phyloP scores from a whole-genome alignment of 2,797 vertebrate genomes.

The Hylomyscus alleni region DNA sequence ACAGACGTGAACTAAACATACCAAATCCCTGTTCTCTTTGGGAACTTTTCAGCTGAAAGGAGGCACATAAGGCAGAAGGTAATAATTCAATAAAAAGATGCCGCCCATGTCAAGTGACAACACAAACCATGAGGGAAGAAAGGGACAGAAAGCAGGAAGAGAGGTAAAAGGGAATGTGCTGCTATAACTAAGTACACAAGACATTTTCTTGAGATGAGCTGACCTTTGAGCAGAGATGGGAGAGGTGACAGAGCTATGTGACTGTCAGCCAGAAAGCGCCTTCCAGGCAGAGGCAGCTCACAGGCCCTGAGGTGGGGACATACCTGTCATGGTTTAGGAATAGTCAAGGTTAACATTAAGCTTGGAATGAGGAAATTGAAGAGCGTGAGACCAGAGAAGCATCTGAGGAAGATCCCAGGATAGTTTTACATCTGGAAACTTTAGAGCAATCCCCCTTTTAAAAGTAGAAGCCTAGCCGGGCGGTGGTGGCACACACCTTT shows the following conservation, averaged over 20 bases:
- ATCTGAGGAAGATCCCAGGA: neutral
- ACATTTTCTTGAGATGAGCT: neutral
- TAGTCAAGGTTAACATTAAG: slow-evolving; percentile 1
- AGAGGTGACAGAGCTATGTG: neutral
- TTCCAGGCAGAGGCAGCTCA: neutral
- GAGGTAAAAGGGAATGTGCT: neutral
- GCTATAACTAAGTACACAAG: neutral
- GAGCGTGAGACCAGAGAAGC: slow-evolving; percentile 41
- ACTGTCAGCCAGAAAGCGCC: neutral
- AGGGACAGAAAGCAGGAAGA: neutral
- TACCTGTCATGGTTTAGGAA: slow-evolving; percentile 6
- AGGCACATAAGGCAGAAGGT: neutral
- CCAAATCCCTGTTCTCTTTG: neutral
- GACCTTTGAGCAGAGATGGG: neutral
- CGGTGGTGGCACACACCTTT: too few relatives aligned
- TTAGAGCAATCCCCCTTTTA: neutral
- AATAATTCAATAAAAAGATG: neutral
- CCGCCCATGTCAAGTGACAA: neutral
- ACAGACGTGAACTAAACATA: neutral
- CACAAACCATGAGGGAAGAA: neutral
- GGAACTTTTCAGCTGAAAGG: neutral
- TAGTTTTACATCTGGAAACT: slow-evolving; percentile 9
- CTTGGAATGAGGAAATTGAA: neutral
- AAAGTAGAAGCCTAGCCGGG: neutral
- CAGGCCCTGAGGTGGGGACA: neutral